Evolutionary conservation across 2,888 invertebrate species (phyloP).

Genomic region (Terebella lapidaria): DNA sequence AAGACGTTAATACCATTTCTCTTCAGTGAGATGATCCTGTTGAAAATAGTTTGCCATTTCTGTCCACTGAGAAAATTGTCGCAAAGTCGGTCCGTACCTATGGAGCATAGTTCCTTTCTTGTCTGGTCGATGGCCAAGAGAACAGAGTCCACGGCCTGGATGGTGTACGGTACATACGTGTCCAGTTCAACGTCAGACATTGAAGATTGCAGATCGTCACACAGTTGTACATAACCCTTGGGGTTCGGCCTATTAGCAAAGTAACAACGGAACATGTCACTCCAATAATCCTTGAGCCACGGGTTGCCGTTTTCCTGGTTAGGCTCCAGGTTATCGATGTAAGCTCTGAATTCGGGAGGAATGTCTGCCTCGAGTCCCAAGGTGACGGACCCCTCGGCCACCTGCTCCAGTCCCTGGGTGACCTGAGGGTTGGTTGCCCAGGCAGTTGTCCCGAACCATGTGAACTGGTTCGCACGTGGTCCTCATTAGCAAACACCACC

Average conservation of each 20-base stretch:
- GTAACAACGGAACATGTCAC: slow-evolving; percentile 27
- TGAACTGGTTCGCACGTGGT: slow-evolving; percentile 25
- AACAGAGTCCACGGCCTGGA: slow-evolving; percentile 35
- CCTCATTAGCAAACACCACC: slow-evolving; percentile 32
- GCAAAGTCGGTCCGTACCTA: background rate
- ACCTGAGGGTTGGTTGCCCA: slow-evolving; percentile 30
- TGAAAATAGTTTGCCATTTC: slow-evolving; percentile 16
- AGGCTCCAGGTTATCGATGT: slow-evolving; percentile 15
- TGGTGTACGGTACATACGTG: slow-evolving; percentile 31
- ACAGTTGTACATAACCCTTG: background rate
- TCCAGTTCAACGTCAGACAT: slow-evolving; percentile 15
- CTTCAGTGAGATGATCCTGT: slow-evolving; percentile 7
- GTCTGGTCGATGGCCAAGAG: slow-evolving; percentile 28
- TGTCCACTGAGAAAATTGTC: background rate
- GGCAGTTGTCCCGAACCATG: slow-evolving; percentile 33
- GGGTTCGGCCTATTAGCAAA: slow-evolving; percentile 9
- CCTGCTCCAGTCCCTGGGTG: slow-evolving; percentile 29
- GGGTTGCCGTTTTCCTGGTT: slow-evolving; percentile 11
- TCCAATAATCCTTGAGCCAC: slow-evolving; percentile 27
- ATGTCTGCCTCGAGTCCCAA: slow-evolving; percentile 20
- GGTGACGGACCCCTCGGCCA: slow-evolving; percentile 31
- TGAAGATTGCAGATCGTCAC: background rate
- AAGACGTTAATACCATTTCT: background rate
- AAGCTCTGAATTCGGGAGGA: background rate
- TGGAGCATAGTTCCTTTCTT: slow-evolving; percentile 3